Evolutionary conservation across 1,140 invertebrate genomes (phyloP).

Genomic region (Ylistrum balloti): DNA sequence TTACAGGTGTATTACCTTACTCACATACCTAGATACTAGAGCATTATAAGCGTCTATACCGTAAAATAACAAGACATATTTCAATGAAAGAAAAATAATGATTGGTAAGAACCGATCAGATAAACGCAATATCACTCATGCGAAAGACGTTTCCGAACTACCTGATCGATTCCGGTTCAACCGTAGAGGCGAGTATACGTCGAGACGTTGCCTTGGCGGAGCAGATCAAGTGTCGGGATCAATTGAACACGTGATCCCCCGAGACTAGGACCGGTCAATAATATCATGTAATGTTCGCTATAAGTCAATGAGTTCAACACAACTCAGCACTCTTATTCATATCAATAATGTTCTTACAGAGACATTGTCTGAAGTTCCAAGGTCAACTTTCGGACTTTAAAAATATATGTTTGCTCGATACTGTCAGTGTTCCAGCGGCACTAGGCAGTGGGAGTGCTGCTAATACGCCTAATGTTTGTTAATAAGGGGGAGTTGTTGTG

Average conservation of each 20-base stretch:
- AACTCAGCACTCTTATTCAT: not conserved
- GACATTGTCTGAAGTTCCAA: not conserved
- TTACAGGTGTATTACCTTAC: not conserved
- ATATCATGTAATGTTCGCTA: not conserved
- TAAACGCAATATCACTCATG: conserved; percentile 2
- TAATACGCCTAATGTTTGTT: not conserved
- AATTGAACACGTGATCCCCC: not conserved
- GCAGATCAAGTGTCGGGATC: not conserved
- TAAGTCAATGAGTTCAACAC: not conserved
- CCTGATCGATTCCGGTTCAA: not conserved
- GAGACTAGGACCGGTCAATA: not conserved
- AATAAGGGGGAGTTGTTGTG: not conserved
- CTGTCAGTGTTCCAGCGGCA: not conserved
- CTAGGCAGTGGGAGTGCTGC: not conserved
- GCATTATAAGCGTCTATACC: conserved; percentile 6
- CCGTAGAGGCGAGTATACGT: not conserved
- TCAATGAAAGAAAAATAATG: conserved; percentile 36
- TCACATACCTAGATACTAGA: conserved; percentile 9
- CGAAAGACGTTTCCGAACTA: not conserved
- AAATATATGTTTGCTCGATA: not conserved
- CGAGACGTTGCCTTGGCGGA: not conserved
- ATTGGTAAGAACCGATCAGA: conserved; percentile 21
- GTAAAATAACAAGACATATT: conserved; percentile 15
- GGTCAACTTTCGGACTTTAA: not conserved
- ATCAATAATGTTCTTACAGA: not conserved